Base-by-base conservation (phyloP, 2,113 vertebrate genomes). In the Platichthys flesus region DNA sequence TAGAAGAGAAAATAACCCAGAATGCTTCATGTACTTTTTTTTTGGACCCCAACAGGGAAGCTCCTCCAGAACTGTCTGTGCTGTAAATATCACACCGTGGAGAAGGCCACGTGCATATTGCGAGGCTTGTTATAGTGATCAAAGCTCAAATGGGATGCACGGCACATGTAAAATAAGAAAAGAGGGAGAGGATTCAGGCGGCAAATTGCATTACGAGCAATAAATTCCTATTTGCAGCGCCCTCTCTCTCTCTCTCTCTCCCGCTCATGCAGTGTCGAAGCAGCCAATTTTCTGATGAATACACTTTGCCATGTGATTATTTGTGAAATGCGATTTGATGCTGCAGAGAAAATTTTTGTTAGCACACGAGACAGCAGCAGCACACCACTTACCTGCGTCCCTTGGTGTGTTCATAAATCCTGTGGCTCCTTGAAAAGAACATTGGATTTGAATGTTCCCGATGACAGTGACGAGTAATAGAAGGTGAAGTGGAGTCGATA, bases 251-350 rank as follows among this genome's bases (percentile, higher is more conserved):
- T 60, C 31, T 5, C 54, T 10, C 31, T 5, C 54, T 10, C 1
- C 65, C 31, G 31, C 31, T 31, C 31, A 31, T 31, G 31, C 31
- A 31, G 31, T 31, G 31, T 72, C 21, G 63, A 81, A 83, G 76
- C 79, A 72, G 45, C 40, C 79, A 77, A 73, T 78, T 85, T 78
- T 74, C 59, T 37, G 76, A 82, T 88, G 71, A 84, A 67, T 82
- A 61, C 76, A 62, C 45, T 82, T 80, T 79, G 20, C 72, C 21
- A 45, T 84, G 81, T 66, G 76, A 83, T 71, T 79, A 78, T 83
- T 78, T 47, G 68, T 74, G 62, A 85, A 81, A 84, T 65, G 73
- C 67, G 83, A 87, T 84, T 87, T 75, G 69, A 79, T 26, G 35
- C 72, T 59, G 72, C 65, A 40, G 60, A 71, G 79, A 78, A 81